A percentile compares a stretch with the other conserved stretches of the same genome.
These are phyloP conservation scores for Dryadula phaetusa DNA, from an alignment of 2,888 invertebrate species.

Conservation along the genomic window DNA sequence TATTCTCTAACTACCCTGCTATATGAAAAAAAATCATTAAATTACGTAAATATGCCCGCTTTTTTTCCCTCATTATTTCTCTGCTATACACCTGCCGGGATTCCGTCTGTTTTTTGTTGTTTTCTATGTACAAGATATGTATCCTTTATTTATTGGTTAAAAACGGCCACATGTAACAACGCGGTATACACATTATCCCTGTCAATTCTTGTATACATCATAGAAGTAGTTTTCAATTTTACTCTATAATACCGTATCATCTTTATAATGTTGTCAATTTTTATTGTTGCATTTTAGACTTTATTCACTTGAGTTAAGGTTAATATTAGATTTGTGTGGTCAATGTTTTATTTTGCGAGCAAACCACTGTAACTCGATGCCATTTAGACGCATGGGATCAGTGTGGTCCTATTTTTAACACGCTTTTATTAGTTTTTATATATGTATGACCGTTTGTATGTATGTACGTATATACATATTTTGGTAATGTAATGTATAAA, in stretches of 20 bases:
- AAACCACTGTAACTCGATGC: slow-evolving; percentile 71
- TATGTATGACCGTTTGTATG: background rate
- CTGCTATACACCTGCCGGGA: no score
- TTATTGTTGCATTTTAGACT: slow-evolving; percentile 40
- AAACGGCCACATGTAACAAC: background rate
- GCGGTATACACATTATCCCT: slow-evolving; percentile 47
- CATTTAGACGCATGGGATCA: slow-evolving; percentile 48
- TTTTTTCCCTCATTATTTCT: no score
- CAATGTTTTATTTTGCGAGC: slow-evolving; percentile 44
- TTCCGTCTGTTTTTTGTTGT: background rate
- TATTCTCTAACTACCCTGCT: no score
- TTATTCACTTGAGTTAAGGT: slow-evolving; percentile 33
- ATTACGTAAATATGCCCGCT: no score
- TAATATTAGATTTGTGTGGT: slow-evolving; percentile 5
- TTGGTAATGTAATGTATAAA: no score
- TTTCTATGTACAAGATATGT: background rate
- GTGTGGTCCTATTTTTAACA: slow-evolving; percentile 43
- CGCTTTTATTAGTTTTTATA: slow-evolving; percentile 3
- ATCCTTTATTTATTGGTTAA: slow-evolving; percentile 16
- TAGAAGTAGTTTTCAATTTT: slow-evolving; percentile 57
- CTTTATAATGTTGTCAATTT: slow-evolving; percentile 27
- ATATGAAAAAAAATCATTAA: no score
- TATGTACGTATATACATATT: background rate
- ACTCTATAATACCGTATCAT: slow-evolving; percentile 54
- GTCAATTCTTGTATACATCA: slow-evolving; percentile 65